phyloP scores from a whole-genome alignment of 92 coral and sea anemone genomes.

The Hydrozoanthus gracilis region DNA sequence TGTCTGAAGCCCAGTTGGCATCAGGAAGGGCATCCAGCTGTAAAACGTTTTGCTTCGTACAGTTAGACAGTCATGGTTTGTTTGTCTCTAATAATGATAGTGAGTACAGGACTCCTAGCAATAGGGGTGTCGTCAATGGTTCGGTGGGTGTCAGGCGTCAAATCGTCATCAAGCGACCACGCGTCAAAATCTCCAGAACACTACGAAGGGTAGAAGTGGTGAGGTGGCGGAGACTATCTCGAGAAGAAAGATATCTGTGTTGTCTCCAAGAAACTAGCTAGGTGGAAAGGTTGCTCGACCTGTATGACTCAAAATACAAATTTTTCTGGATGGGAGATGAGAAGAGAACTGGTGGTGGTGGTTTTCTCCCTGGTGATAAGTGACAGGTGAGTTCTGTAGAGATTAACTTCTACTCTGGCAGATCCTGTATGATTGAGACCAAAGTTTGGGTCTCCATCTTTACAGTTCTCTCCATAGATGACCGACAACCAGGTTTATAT shows the following conservation, averaged over 20 bases:
- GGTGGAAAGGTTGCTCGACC: conserved; percentile 52
- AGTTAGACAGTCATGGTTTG: neutral
- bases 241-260: conserved; percentile 23
- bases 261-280: conserved; percentile 40
- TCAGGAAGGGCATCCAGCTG: neutral
- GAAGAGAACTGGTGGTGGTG: conserved; percentile 45
- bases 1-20: neutral
- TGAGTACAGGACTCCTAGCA: neutral
- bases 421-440: conserved; percentile 26
- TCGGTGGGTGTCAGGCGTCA: neutral
- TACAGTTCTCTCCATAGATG: conserved; percentile 35
- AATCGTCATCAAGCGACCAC: conserved; percentile 1
- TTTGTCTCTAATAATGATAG: neutral
- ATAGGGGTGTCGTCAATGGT: neutral
- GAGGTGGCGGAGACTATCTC: conserved; percentile 10
- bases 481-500: conserved; percentile 37
- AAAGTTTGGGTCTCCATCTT: conserved; percentile 4
- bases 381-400: conserved; percentile 36
- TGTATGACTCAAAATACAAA: conserved; percentile 32
- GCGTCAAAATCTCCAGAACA: neutral
- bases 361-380: conserved; percentile 37
- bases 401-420: conserved; percentile 15
- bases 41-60: neutral
- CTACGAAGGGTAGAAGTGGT: neutral
- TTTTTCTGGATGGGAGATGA: conserved; percentile 53